Evolutionary conservation across 2,888 invertebrate species (phyloP).

Genomic region (Machimus atricapillus): DNA sequence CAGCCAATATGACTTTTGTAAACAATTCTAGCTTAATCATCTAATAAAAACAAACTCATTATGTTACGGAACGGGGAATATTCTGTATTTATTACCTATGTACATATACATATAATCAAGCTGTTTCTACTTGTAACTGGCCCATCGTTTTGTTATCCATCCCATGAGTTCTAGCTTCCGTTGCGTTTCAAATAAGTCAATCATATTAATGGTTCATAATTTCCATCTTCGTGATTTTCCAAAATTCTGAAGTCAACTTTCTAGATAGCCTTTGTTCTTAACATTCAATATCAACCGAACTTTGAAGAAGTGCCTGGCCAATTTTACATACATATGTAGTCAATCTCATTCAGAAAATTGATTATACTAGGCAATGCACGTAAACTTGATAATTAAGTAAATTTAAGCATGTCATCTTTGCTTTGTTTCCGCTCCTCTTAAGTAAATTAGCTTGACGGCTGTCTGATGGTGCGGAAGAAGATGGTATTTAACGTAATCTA

Average conservation of each 20-base stretch:
- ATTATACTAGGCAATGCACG: background rate
- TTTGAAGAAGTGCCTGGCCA: background rate
- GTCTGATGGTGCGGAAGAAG: too few relatives aligned
- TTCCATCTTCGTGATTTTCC: background rate
- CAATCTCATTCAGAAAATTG: background rate
- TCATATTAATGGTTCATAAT: background rate
- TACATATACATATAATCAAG: background rate
- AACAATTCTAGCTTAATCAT: background rate
- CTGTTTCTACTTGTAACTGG: background rate
- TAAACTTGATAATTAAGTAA: background rate
- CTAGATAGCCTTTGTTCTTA: background rate
- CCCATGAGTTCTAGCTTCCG: background rate
- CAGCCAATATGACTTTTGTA: background rate
- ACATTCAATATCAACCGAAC: background rate
- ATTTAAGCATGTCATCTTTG: background rate
- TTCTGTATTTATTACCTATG: background rate
- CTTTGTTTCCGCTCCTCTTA: background rate
- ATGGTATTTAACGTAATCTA: too few relatives aligned
- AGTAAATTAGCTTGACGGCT: background rate
- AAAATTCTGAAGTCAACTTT: background rate
- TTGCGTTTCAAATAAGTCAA: background rate
- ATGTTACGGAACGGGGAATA: background rate
- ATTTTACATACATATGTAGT: background rate
- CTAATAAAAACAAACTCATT: background rate
- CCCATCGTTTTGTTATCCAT: background rate